A percentile compares a stretch with the other conserved stretches of the same genome.
These are phyloP conservation scores for Grallaria varia DNA, from an alignment of 2,113 vertebrate genomes.

Conservation along the genomic window DNA sequence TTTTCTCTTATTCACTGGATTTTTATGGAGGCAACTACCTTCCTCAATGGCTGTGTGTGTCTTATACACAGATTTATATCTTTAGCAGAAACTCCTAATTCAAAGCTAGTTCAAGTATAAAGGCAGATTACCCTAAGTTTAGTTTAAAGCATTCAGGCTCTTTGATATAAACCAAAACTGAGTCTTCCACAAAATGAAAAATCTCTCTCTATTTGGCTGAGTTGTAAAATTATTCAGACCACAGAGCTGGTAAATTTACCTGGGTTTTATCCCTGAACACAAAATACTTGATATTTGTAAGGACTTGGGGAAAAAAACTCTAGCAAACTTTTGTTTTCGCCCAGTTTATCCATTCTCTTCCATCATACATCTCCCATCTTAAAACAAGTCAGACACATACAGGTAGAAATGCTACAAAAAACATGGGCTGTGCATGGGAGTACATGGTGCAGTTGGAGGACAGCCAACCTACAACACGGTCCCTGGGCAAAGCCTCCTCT, in stretches of 20 bases:
- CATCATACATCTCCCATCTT: neutral
- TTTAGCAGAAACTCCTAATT: neutral
- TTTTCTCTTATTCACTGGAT: neutral
- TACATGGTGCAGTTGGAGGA: accelerated
- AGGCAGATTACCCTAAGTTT: neutral
- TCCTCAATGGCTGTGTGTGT: neutral
- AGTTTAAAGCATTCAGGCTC: neutral
- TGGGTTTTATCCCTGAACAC: neutral
- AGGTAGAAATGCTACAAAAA: accelerated
- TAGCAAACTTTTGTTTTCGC: neutral
- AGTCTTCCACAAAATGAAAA: neutral
- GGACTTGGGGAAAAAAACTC: neutral
- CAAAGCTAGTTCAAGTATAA: neutral
- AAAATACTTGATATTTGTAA: neutral
- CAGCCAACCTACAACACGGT: neutral
- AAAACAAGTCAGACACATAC: neutral
- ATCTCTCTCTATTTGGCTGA: neutral
- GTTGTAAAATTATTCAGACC: neutral
- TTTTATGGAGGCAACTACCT: neutral
- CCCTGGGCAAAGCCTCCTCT: neutral
- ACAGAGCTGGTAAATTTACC: neutral
- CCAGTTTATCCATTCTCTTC: neutral
- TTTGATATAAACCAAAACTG: neutral
- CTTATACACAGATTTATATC: neutral
- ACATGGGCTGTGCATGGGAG: accelerated